Base-by-base conservation (phyloP, 2,797 vertebrate species). In the Sphenodon punctatus region DNA sequence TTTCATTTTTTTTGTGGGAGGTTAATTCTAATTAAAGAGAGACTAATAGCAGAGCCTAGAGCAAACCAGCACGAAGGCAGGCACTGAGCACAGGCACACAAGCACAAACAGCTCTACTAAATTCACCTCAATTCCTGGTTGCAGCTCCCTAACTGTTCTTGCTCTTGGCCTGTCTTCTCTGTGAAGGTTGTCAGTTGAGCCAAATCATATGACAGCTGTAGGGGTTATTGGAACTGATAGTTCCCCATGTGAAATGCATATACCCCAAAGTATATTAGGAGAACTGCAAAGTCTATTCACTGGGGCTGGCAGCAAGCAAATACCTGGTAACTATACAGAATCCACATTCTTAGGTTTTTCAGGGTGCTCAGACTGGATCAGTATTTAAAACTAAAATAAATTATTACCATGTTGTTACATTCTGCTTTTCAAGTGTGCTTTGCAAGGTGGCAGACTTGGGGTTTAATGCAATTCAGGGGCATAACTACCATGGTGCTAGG, bases 1-100 rank as follows among this genome's bases (percentile, higher is more conserved):
- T 67, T 67, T 72, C n/a, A 75, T 76, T 79, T 87, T 43, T 61
- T 66, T 86, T 56, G 75, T 80, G 4, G 30, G 64, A 55, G 67
- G 20, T 78, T 83, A 67, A 75, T 76, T 88, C 84, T 93, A 69
- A 43, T 81, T 77, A 87, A 82, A 82, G 75, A 38, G 55, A 77
- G 49, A 59, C 81, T 83, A 73, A 84, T 42, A 41, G 72, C 65
- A 8, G 78, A 75, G 83, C 90, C 80, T 69, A 68, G 46, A 90
- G 83, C 69, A 58, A 89, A 69, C 73, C 74, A 59, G 63, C 71
- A 78, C 68, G 65, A 75, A 55, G 64, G 60, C 75, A 2, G 79
- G 61, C 46, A 39, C 67, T 19, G 4, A 34, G 7, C 1, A 15
- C 3, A 11, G 73, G 7, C 1, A 15, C 3, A 11, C 73, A 79